phyloP scores from a whole-genome alignment of 2,113 vertebrate genomes.

The Accipiter virgatus region DNA sequence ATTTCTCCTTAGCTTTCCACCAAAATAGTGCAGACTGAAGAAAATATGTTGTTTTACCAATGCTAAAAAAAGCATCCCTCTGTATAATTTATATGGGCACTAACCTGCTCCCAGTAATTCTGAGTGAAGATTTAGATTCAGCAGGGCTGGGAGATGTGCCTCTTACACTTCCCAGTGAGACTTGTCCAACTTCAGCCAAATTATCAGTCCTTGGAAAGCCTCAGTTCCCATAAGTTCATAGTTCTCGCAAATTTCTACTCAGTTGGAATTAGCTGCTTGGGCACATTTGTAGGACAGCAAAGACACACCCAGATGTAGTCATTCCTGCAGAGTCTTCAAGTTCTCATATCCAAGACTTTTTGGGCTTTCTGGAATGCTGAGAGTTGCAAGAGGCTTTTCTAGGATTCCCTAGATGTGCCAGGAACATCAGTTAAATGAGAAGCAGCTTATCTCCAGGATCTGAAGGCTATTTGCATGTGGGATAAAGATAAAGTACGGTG shows the following conservation, averaged over 20 bases:
- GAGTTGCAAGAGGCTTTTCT: not conserved
- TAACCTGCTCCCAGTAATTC: not conserved
- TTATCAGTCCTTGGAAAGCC: not conserved
- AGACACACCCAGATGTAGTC: not conserved
- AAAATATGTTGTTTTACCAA: fast-evolving
- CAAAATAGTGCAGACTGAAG: fast-evolving
- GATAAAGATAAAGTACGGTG: not conserved
- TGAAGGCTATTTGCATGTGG: not conserved
- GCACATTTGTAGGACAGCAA: not conserved
- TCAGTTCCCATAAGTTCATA: not conserved
- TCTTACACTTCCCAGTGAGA: not conserved
- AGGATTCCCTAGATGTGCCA: not conserved
- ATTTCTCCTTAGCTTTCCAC: not conserved
- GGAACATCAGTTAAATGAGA: not conserved
- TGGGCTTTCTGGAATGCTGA: not conserved
- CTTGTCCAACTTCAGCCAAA: not conserved
- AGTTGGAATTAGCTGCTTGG: not conserved
- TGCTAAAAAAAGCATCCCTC: not conserved
- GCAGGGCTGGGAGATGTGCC: not conserved
- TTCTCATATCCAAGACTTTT: not conserved
- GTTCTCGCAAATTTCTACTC: not conserved
- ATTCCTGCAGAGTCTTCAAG: not conserved
- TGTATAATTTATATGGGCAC: not conserved
- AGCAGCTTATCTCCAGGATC: not conserved
- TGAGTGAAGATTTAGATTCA: not conserved